Evolutionary conservation across 53 echinoderm and acorn worm species (phyloP).

Genomic region (Patiria pectinifera): DNA sequence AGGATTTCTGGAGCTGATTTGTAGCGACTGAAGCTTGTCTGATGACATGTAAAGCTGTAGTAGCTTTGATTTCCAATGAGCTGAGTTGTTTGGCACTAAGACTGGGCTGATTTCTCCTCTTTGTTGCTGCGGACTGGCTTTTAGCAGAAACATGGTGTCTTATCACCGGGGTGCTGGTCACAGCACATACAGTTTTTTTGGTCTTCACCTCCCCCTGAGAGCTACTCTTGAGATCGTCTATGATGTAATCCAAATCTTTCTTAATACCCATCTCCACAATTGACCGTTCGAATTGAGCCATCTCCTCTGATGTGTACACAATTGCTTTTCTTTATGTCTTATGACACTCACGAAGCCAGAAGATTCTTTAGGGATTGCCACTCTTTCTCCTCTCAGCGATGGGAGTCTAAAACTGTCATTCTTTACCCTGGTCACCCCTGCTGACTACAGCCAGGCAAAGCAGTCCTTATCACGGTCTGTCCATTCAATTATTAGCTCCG

Average conservation of each 20-base stretch:
- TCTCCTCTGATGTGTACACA: constrained; percentile 15
- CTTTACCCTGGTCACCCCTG: background rate
- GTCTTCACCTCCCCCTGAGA: constrained; percentile 4
- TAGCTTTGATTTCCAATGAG: constrained; percentile 33
- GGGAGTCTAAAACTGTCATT: background rate
- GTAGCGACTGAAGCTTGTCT: constrained; percentile 2
- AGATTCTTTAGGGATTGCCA: background rate
- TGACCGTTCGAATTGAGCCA: constrained; percentile 12
- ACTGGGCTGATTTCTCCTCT: background rate
- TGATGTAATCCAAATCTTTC: constrained; percentile 55
- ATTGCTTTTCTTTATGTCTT: background rate
- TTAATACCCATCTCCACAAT: constrained; percentile 33
- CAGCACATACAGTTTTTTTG: constrained; percentile 8
- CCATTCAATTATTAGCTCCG: constrained; percentile 2
- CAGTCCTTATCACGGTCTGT: constrained; percentile 9
- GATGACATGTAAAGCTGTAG: constrained; percentile 20
- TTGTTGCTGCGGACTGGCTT: constrained; percentile 5
- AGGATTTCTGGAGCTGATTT: background rate
- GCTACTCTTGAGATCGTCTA: constrained; percentile 28
- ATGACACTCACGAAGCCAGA: background rate
- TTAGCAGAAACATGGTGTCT: constrained; percentile 12
- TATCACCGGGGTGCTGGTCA: constrained; percentile 13
- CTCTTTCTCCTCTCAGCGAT: background rate
- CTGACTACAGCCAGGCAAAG: background rate
- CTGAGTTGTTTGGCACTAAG: constrained; percentile 1